Percentiles rank a stretch among this genome's conserved stretches.
phyloP scores from a whole-genome alignment of 2,888 invertebrate species.

The Mesorhabditis belari region DNA sequence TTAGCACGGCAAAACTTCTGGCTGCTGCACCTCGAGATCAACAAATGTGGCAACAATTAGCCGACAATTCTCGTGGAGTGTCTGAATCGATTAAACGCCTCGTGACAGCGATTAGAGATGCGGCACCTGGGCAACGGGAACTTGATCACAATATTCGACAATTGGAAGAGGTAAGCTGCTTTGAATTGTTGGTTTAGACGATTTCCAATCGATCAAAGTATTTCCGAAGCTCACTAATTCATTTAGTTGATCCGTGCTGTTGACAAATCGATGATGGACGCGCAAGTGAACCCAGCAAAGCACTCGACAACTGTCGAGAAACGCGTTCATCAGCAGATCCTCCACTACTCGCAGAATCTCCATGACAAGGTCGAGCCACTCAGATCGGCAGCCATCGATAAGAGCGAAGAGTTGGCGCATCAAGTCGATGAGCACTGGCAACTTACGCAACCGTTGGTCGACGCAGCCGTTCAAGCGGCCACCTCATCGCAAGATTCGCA shows the following conservation, averaged over 20 bases:
- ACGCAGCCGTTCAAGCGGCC: conserved; percentile 66
- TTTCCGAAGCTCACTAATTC: conserved; percentile 36
- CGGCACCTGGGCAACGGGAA: conserved; percentile 88
- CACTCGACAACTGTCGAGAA: conserved; percentile 30
- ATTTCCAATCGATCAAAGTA: conserved; percentile 54
- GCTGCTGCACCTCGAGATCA: conserved; percentile 77
- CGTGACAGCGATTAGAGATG: conserved; percentile 77
- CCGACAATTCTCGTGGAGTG: conserved; percentile 74
- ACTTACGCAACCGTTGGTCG: conserved; percentile 74
- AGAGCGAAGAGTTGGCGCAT: conserved; percentile 88
- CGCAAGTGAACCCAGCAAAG: conserved; percentile 10
- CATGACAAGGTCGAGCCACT: conserved; percentile 78
- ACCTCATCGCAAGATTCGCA: conserved; percentile 20
- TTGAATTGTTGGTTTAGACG: conserved; percentile 57
- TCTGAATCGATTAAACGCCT: conserved; percentile 91
- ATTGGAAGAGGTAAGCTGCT: conserved; percentile 15
- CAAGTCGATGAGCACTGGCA: conserved; percentile 60
- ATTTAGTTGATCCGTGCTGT: conserved; percentile 66
- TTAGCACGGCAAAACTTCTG: conserved; percentile 60
- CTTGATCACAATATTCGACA: conserved; percentile 70
- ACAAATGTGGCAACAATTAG: conserved; percentile 85
- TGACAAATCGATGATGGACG: conserved; percentile 21
- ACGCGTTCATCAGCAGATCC: conserved; percentile 68
- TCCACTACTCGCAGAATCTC: conserved; percentile 73
- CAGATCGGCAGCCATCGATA: conserved; percentile 68